Evolutionary conservation across 1,140 invertebrate genomes (phyloP), one percentile per base, ranked within the genome.

Genomic region (Cepaea nemoralis): DNA sequence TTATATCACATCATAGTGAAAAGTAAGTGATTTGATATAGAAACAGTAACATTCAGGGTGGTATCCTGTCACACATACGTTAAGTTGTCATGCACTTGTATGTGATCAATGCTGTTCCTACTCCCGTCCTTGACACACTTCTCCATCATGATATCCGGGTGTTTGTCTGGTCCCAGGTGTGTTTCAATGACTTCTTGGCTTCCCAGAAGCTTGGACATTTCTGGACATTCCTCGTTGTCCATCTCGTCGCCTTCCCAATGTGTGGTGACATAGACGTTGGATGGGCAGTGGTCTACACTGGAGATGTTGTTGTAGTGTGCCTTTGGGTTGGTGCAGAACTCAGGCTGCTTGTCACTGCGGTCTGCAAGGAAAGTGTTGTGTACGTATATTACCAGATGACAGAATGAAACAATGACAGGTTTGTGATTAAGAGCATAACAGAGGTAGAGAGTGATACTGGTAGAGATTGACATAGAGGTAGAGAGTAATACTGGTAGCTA

Each of bases 21-120:
- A n/a, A n/a, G n/a, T n/a, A n/a, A n/a, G n/a, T n/a, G n/a, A n/a
- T n/a, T n/a, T n/a, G n/a, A n/a, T n/a, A n/a, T n/a, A n/a, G n/a
- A n/a, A n/a, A n/a, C n/a, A n/a, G n/a, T n/a, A n/a, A n/a, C n/a
- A n/a, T n/a, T n/a, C n/a, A n/a, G n/a, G n/a, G n/a, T n/a, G n/a
- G n/a, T n/a, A n/a, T n/a, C n/a, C n/a, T n/a, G n/a, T 74, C 27
- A 76, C n/a, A 76, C 74, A 59, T 76, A 76, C 8, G 74, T 76
- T 19, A 76, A 33, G 74, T 76, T 76, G 24, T 76, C 74, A 59
- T 76, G 74, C 27, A 76, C 74, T n/a, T 59, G 35, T 10, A 55
- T 16, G 1, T 45, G 6, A 35, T 59, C 48, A 12, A 19, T 3
- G 5, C 14, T 14, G 2, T 42, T 73, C 16, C n/a, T n/a, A n/a